These are phyloP conservation scores for Cataglyphis rosenhaueri DNA, from an alignment of 2,888 invertebrate species.

Conservation along the genomic window DNA sequence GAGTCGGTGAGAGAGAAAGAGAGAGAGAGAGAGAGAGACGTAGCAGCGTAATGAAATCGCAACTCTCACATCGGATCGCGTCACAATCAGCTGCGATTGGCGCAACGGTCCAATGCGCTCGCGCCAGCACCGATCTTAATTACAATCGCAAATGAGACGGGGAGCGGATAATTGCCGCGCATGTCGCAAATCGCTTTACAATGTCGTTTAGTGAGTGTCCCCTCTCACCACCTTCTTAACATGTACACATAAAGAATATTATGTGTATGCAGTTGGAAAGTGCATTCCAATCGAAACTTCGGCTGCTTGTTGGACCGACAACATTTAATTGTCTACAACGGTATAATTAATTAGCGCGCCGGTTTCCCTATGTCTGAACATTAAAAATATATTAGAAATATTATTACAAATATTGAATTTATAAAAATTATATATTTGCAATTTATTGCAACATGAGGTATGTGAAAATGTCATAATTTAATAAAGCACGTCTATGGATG, in stretches of 20 bases:
- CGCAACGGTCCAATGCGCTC: conserved; percentile 71
- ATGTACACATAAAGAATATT: background rate
- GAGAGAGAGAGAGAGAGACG: conserved; percentile 52
- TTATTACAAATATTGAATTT: background rate
- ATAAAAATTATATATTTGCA: background rate
- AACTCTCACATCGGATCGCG: conserved; percentile 59
- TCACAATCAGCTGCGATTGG: conserved; percentile 69
- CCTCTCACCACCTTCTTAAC: conserved; percentile 16
- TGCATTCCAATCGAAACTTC: conserved; percentile 42
- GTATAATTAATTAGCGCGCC: conserved; percentile 23
- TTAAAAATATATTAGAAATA: background rate
- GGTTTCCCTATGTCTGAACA: background rate
- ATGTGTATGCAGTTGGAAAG: conserved; percentile 49
- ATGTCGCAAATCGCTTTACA: conserved; percentile 76
- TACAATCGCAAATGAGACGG: conserved; percentile 81
- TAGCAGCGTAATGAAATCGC: conserved; percentile 71
- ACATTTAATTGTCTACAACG: conserved; percentile 32
- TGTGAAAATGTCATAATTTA: background rate
- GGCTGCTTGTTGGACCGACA: conserved; percentile 15
- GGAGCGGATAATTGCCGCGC: conserved; percentile 77
- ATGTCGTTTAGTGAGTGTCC: conserved; percentile 69
- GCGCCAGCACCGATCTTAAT: conserved; percentile 73
- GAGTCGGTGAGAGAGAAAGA: conserved; percentile 50
- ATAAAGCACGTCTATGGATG: background rate
- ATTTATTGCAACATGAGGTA: background rate